Conservation (phyloP, 2,113 vertebrate genomes). For the Suricata suricatta region DNA sequence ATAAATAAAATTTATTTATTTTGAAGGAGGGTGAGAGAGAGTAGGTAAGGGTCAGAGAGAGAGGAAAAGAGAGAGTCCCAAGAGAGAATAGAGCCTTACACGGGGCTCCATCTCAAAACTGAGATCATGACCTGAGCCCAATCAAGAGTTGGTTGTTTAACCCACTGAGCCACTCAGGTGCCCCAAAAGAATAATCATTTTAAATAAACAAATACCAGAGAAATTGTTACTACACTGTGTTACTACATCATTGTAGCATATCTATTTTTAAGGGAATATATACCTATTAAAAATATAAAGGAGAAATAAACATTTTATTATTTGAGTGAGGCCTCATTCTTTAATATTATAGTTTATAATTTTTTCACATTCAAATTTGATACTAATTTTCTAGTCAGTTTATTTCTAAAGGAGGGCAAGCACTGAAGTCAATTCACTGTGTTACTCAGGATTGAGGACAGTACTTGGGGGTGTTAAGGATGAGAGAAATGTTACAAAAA, state of each 20-base stretch:
- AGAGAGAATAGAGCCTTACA: no score
- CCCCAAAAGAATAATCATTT: conserved; percentile 2
- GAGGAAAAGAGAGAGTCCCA: no score
- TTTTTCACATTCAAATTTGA: conserved; percentile 32
- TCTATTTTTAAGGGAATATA: not conserved
- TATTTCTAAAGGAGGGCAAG: conserved; percentile 4
- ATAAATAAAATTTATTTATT: no score
- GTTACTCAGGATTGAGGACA: not conserved
- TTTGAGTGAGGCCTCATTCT: conserved; percentile 26
- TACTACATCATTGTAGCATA: not conserved
- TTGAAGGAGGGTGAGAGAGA: no score
- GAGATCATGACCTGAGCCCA: no score
- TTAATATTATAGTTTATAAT: not conserved
- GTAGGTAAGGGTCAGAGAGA: no score
- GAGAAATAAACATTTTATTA: not conserved
- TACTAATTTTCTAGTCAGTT: conserved; percentile 1
- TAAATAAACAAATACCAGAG: not conserved
- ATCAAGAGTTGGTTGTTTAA: no score
- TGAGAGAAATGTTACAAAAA: not conserved
- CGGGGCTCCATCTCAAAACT: no score
- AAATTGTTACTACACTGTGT: not conserved
- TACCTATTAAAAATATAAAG: conserved; percentile 6
- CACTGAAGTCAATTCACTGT: not conserved
- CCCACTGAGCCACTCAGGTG: no score
- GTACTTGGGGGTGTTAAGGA: not conserved